Conservation (phyloP, 2,888 invertebrate genomes). For the Acanthacorydalis orientalis region DNA sequence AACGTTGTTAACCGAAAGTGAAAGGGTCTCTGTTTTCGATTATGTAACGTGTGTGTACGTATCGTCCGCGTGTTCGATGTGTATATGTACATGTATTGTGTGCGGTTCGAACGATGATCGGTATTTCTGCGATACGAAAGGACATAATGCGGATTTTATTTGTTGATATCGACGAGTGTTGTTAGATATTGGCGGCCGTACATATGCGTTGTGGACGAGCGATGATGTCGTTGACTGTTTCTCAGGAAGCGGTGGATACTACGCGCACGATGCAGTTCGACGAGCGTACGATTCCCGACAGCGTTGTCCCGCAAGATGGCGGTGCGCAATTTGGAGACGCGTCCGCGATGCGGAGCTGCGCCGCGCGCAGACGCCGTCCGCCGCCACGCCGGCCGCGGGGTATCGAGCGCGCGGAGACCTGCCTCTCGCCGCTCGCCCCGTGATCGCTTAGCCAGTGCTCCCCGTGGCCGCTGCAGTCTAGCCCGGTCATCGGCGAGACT, state of each 20-base stretch:
- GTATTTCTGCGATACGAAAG: background rate
- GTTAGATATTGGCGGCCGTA: background rate
- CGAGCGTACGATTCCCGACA: background rate
- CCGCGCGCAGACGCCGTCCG: conserved; percentile 9
- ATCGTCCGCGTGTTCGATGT: too few relatives aligned
- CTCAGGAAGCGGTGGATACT: too few relatives aligned
- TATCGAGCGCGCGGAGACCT: conserved; percentile 28
- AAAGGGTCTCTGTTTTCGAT: background rate
- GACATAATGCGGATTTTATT: background rate
- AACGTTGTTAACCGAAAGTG: too few relatives aligned
- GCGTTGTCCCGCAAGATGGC: background rate
- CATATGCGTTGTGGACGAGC: background rate
- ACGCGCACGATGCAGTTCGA: background rate
- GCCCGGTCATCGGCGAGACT: conserved; percentile 19
- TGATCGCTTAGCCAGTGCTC: background rate
- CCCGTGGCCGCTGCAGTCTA: conserved; percentile 16
- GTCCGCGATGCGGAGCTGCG: conserved; percentile 2
- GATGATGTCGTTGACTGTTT: too few relatives aligned
- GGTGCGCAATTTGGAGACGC: background rate
- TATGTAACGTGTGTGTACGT: background rate
- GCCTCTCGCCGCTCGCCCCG: conserved; percentile 9
- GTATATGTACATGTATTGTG: background rate
- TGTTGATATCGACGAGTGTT: background rate
- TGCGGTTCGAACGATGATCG: background rate
- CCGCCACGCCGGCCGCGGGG: conserved; percentile 21